Base-by-base conservation (phyloP, 2,113 vertebrate genomes). In the Theristicus caerulescens region DNA sequence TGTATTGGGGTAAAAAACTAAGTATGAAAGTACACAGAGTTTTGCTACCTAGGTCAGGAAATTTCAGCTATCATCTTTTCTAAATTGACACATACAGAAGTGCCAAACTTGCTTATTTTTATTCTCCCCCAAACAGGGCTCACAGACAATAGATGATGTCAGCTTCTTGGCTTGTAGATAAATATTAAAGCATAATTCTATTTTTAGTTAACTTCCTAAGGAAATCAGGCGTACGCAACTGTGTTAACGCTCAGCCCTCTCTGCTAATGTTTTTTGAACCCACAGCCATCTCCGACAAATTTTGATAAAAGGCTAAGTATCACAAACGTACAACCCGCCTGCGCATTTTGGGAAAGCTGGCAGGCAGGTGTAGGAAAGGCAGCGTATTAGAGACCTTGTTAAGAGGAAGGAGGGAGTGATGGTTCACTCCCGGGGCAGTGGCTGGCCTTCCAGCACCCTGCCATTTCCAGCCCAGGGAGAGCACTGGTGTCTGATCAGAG, bases 191-290 rank as follows among this genome's bases (percentile, higher is more conserved):
- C 34, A 5, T 16, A 67, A 64, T 11, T 34, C 72, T 96, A 94
- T 94, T 93, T 93, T 96, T 89, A 96, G 81, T 32, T 38, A 47
- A 89, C 91, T 96, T 96, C 95, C 94, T 76, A 89, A 87, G 94
- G 94, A 96, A 94, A 76, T 64, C 36, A 36, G 69, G 57, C 69
- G 0, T 15, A 49, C 0, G 12, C 21, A 94, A 84, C 61, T 31
- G n/a, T 24, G 59, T 62, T 66, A 73, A 83, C 20, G 34, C 46
- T 80, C 86, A 67, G 55, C 11, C 26, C 38, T 36, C 32, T 77
- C 36, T 38, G 54, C 34, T 5, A 9, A 17, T 13, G n/a, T 16
- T 73, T 73, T 80, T 12, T 66, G 29, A 82, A 19, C 8, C 49
- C 17, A 73, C 46, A 70, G 54, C 11, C 64, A 52, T 29, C 31